Evolutionary conservation across 2,888 invertebrate species (phyloP), one percentile per base, ranked within the genome.

Genomic region (Lasioglossum morio): DNA sequence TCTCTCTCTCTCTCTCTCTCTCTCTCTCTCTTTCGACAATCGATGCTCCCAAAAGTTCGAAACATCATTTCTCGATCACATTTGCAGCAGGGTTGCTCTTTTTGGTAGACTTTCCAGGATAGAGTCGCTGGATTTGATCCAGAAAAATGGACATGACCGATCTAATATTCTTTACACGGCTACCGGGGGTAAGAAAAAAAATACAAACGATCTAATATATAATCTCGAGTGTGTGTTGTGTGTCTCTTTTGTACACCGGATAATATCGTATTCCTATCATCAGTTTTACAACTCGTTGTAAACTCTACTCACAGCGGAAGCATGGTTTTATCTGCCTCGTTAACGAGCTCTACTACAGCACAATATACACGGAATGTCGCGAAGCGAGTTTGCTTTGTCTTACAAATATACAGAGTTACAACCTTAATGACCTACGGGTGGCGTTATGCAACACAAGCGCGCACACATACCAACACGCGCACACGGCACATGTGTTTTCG

Each of bases 71-170:
- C 34, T 83, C 77, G 80, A 90, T 90, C 81, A 81, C 83, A 87
- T 57, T n/a, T 80, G 46, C 46, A 16, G 46, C 80, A 78, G 76
- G 87, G 84, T 89, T 84, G 86, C 88, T 30, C 1, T 60, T n/a
- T n/a, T 63, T 63, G 90, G 91, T 92, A 91, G 90, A 92, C 90
- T 92, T 89, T 91, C 89, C 92, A 91, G 91, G 90, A 90, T 89
- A 89, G 86, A 86, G 77, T 84, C 81, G 81, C 84, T 87, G 86
- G 87, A 85, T 73, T 70, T 53, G 16, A 69, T 84, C 74, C 78
- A 84, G 63, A 53, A 57, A 46, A 10, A 5, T 30, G 34, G 23
- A 19, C 16, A 2, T 34, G 8, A 34, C 63, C 63, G 16, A 19
- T 19, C 30, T 30, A 30, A 16, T 16, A 16, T 63, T 30, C 63